Evolutionary conservation across 2,113 vertebrate species (phyloP).

Genomic region (Phodopus roborovskii): DNA sequence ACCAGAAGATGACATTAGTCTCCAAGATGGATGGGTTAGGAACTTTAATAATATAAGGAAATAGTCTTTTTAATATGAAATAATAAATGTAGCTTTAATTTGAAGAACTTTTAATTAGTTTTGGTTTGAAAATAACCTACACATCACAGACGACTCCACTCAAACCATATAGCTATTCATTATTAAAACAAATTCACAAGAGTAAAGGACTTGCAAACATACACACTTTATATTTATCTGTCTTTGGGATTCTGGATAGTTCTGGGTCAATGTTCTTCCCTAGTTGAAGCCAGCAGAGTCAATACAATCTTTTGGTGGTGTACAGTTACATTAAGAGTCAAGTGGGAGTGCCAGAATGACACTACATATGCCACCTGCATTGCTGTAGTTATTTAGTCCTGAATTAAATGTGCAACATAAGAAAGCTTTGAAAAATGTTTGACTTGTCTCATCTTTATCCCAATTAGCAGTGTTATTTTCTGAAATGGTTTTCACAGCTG

Average conservation of each 20-base stretch:
- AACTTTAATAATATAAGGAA: neutral
- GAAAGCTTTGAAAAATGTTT: conserved; percentile 39
- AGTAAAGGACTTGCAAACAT: neutral
- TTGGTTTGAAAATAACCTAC: neutral
- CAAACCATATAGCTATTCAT: neutral
- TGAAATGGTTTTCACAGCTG: conserved; percentile 55
- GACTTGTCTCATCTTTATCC: conserved; percentile 50
- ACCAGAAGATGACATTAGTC: neutral
- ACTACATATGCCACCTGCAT: neutral
- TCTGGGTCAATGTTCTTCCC: neutral
- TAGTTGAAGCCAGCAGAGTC: neutral
- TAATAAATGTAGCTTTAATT: neutral
- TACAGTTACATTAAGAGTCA: neutral
- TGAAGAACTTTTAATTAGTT: neutral
- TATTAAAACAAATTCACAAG: neutral
- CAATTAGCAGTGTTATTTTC: conserved; percentile 53
- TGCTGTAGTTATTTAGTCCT: conserved; percentile 24
- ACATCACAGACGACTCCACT: neutral
- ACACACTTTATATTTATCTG: neutral
- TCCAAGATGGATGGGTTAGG: neutral
- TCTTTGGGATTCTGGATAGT: neutral
- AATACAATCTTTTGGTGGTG: neutral
- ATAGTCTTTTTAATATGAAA: neutral
- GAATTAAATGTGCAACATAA: conserved; percentile 8
- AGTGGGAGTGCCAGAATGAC: neutral